Evolutionary conservation across 2,113 vertebrate species (phyloP), one percentile per base, ranked within the genome.

Genomic region (Macquaria australasica): DNA sequence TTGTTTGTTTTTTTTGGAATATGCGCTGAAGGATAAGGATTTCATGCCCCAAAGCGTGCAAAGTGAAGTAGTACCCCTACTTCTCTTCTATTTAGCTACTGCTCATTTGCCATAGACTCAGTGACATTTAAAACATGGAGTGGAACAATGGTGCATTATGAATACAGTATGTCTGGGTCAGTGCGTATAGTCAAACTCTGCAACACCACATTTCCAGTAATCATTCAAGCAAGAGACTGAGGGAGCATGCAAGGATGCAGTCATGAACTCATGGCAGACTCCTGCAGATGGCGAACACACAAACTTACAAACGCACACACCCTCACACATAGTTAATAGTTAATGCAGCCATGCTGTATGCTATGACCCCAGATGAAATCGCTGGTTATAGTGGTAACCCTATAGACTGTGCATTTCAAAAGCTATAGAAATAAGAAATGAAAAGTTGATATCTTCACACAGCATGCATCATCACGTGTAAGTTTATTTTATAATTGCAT

Each of bases 91-190:
- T 84, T 84, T 82, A 77, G 67, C 68, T 62, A 23, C 69, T 84
- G 83, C 81, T 88, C 80, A 88, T 88, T 89, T 84, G 63, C 85
- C 45, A 75, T 79, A 89, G 59, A 92, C 63, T 92, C 87, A 74
- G 76, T 92, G 91, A 89, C 89, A 90, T 94, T 92, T 90, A 88
- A 88, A 92, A 85, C 66, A 63, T 25, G 45, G 48, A 56, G 82
- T 28, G 9, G 55, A 84, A 87, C 74, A 89, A 77, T 70, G 37
- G 63, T 21, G 67, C 86, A 79, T 86, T 81, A 89, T 84, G 86
- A 88, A 83, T 71, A 81, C 73, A 76, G 69, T 62, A 31, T 23
- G 73, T 84, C 28, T 56, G 79, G 91, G 90, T 93, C 90, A 89
- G 34, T 39, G 87, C 12, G 8, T 31, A 31, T 60, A 84, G 86